Conservation (phyloP, 2,113 vertebrate genomes). For the Colistium nudipinnis region DNA sequence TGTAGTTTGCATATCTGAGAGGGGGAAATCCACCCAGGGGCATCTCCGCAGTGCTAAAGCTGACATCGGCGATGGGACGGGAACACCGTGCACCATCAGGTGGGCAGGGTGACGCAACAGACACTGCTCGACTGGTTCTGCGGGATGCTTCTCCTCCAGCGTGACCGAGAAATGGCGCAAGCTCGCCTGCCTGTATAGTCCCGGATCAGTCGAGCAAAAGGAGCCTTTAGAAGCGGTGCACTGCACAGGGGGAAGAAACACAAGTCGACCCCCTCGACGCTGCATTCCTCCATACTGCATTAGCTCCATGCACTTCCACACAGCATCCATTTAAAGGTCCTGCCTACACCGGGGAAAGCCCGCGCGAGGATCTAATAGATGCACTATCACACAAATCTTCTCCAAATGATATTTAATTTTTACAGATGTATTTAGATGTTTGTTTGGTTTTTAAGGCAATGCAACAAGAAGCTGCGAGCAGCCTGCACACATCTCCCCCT, state of each 20-base stretch:
- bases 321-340: background rate
- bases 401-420: no score
- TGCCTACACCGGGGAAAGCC: background rate
- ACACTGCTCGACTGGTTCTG: slow-evolving; percentile 75
- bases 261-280: slow-evolving; percentile 20
- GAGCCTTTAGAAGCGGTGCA: slow-evolving; percentile 45
- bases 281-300: slow-evolving; percentile 25
- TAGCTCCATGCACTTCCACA: slow-evolving; percentile 2
- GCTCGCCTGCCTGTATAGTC: slow-evolving; percentile 62
- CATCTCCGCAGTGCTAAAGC: slow-evolving; percentile 40
- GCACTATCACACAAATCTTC: no score
- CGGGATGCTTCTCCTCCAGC: slow-evolving; percentile 61
- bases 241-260: slow-evolving; percentile 31
- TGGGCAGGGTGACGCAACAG: slow-evolving; percentile 67
- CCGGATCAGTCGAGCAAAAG: slow-evolving; percentile 61
- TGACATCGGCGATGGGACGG: slow-evolving; percentile 40
- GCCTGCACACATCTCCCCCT: background rate
- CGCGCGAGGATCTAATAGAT: background rate
- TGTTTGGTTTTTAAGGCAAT: background rate
- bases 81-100: slow-evolving; percentile 59
- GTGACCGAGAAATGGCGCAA: slow-evolving; percentile 66
- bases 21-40: no score
- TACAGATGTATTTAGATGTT: background rate
- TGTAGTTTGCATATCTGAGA: no score
- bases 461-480: slow-evolving; percentile 6